Evolutionary conservation across 2,113 vertebrate genomes (phyloP).

Genomic region (Lycaon pictus): DNA sequence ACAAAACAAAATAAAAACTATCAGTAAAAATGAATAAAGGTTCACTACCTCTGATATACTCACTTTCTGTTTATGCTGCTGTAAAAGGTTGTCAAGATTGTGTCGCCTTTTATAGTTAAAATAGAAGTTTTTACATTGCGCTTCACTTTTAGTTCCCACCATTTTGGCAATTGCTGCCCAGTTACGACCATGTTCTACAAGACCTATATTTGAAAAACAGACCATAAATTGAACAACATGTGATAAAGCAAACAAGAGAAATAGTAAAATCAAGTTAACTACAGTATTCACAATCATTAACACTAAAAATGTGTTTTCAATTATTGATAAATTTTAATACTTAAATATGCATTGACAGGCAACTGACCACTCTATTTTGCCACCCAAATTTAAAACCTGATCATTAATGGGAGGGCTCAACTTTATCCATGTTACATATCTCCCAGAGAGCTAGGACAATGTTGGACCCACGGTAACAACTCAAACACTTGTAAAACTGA

Average conservation of each 20-base stretch:
- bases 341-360: background rate
- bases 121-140: slow-evolving; percentile 99
- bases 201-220: slow-evolving; percentile 87
- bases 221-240: slow-evolving; percentile 48
- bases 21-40: background rate
- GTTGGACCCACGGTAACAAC: background rate
- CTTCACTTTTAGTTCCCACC: slow-evolving; percentile 99
- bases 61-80: slow-evolving; percentile 96
- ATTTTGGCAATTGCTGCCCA: slow-evolving; percentile 99
- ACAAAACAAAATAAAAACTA: background rate
- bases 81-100: slow-evolving; percentile 97
- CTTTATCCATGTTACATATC: background rate
- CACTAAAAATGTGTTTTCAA: background rate
- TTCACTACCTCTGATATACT: slow-evolving; percentile 78
- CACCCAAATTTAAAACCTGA: background rate
- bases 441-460: background rate
- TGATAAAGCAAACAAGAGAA: slow-evolving; percentile 26
- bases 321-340: background rate
- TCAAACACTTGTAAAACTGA: slow-evolving; percentile 12
- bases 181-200: slow-evolving; percentile 98
- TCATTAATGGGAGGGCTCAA: background rate
- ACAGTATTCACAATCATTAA: background rate
- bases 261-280: slow-evolving; percentile 42
- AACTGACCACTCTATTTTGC: background rate
- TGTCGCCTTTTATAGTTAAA: slow-evolving; percentile 99